phyloP scores from a whole-genome alignment of 2,888 invertebrate species.

The Cryptocephalus primarius region DNA sequence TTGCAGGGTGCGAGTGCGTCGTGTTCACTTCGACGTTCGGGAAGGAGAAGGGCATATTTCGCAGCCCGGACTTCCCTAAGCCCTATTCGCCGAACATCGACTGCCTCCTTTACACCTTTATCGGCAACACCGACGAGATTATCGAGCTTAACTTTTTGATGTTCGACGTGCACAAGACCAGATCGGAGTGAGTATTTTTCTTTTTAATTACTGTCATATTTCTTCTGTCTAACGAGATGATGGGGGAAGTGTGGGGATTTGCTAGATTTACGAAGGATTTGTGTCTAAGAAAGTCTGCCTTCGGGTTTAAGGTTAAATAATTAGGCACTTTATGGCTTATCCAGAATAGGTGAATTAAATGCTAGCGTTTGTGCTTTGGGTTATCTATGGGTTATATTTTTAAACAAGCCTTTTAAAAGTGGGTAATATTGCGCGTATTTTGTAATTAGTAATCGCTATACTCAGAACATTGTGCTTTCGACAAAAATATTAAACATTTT shows the following conservation, averaged over 20 bases:
- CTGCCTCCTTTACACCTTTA: slow-evolving; percentile 77
- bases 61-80: slow-evolving; percentile 73
- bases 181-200: slow-evolving; percentile 50
- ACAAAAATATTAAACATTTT: no score
- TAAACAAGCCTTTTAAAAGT: no score
- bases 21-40: slow-evolving; percentile 70
- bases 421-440: no score
- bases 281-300: no score
- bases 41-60: slow-evolving; percentile 69
- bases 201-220: slow-evolving; percentile 2
- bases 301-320: no score
- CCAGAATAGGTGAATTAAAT: no score
- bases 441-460: no score
- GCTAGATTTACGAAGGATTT: not conserved
- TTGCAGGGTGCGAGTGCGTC: slow-evolving; percentile 74
- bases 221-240: not conserved
- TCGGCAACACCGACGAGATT: slow-evolving; percentile 67
- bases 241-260: not conserved
- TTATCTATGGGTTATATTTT: no score
- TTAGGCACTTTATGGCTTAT: no score
- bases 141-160: slow-evolving; percentile 71
- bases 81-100: slow-evolving; percentile 62
- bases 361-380: no score
- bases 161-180: slow-evolving; percentile 61
- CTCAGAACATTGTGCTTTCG: no score